Conservation (phyloP, 2,797 vertebrate genomes). For the Megalops cyprinoides region DNA sequence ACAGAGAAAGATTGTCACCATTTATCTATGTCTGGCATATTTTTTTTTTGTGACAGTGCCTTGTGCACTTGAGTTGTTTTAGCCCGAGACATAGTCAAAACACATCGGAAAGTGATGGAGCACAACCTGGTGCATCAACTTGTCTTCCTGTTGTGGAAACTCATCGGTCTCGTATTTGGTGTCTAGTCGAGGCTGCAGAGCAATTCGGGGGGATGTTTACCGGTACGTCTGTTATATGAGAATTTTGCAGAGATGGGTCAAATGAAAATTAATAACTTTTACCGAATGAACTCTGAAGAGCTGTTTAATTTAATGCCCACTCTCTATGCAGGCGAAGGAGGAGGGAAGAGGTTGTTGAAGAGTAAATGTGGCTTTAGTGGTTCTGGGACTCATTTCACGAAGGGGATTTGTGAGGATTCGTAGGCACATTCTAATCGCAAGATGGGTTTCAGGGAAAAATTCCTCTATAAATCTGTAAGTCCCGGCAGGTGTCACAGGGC, state of each 20-base stretch:
- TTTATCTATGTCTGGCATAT: conserved; percentile 15
- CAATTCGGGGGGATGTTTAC: not conserved
- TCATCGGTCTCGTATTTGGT: not conserved
- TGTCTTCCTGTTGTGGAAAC: conserved; percentile 10
- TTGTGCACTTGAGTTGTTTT: not conserved
- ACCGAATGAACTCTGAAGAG: not conserved
- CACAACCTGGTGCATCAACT: not conserved
- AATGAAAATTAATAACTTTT: not conserved
- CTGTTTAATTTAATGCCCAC: not conserved
- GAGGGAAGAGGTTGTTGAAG: not conserved
- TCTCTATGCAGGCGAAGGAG: not conserved
- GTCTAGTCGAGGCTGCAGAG: not conserved
- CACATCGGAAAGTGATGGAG: not conserved
- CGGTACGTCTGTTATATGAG: not conserved
- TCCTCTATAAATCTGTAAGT: not conserved
- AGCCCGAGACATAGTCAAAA: not conserved
- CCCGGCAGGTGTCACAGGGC: not conserved
- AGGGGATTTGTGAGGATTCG: conserved; percentile 17
- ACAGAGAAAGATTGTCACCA: conserved; percentile 2
- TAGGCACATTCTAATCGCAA: not conserved
- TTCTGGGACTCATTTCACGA: not conserved
- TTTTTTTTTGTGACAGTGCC: not conserved
- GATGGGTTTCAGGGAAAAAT: conserved; percentile 11
- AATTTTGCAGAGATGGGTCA: not conserved
- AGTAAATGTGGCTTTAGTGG: not conserved